Base-by-base conservation (phyloP, 1,140 invertebrate species). In the Drosophila trapezifrons region DNA sequence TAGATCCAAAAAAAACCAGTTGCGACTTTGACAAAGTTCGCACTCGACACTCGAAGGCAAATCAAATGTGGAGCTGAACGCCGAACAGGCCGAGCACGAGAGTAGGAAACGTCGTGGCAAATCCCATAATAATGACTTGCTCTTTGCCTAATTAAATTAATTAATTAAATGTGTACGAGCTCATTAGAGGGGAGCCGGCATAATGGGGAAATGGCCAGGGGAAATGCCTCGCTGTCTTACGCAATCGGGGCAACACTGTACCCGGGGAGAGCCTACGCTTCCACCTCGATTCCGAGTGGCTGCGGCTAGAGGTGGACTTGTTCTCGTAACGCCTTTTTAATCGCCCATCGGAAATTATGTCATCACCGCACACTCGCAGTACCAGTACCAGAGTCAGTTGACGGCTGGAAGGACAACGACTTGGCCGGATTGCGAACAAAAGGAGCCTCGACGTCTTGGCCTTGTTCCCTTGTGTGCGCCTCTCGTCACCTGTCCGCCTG, bases 101-200 rank as follows among this genome's bases (percentile, higher is more conserved):
- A 74, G 52, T 76, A 67, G 78, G 82, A 87, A 87, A 87, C 65
- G 74, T 58, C 58, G 74, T 49, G 35, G 62, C 46, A 62, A 69
- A 76, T 80, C 64, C 59, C 76, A 76, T 76, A 76, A 85, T 81
- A 80, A 78, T 74, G 74, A 72, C 79, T 64, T 67, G 69, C 57
- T 75, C 55, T 75, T 66, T 70, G 63, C 25, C 56, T 76, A 85
- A 87, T 82, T 78, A 79, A 85, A 76, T 87, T 79, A 86, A 87
- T 87, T 87, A 86, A 86, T 86, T 87, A 87, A 82, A 87, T 73
- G 85, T 87, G 76, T 75, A 80, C 60, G 78, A 69, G 70, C 82
- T 85, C 82, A 85, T 85, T 85, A 81, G 76, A 78, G 76, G 51
- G 72, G 29, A 10, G 29, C 29, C 54, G 52, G n/a, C 20, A 18